These are phyloP conservation scores for Nudaria mundana DNA, from an alignment of 2,888 invertebrate genomes.

Conservation along the genomic window DNA sequence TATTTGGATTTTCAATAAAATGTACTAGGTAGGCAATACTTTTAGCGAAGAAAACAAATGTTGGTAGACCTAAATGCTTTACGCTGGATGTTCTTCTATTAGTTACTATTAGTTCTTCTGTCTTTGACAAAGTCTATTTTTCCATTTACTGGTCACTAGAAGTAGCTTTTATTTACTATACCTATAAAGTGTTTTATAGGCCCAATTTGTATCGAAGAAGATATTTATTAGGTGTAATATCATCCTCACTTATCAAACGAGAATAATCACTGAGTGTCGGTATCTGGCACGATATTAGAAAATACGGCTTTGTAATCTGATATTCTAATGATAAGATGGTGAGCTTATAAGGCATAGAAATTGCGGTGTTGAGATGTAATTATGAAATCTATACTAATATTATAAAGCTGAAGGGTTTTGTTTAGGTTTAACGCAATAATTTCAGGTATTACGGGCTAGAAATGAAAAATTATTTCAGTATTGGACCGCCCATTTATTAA, in stretches of 20 bases:
- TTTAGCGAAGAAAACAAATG: no score
- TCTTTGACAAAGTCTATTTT: constrained; percentile 20
- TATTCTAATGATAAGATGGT: constrained; percentile 19
- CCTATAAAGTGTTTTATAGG: constrained; percentile 36
- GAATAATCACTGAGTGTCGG: constrained; percentile 26
- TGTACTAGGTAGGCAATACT: no score
- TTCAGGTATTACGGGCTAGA: background rate
- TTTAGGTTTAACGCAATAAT: background rate
- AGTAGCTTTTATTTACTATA: constrained; percentile 27
- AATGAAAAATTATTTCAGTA: background rate
- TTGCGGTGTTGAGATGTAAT: background rate
- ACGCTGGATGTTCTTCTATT: no score
- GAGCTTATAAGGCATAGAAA: background rate
- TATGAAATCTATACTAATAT: no score
- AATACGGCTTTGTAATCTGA: constrained; percentile 22
- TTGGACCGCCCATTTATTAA: no score
- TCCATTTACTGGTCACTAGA: constrained; percentile 23
- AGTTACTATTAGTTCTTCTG: no score
- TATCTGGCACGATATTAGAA: constrained; percentile 32
- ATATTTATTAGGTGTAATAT: constrained; percentile 38
- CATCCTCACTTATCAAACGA: constrained; percentile 34
- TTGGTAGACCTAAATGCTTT: no score
- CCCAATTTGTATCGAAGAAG: constrained; percentile 29
- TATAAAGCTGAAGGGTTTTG: no score
- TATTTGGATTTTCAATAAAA: no score